Base-by-base conservation (phyloP, 2,113 vertebrate species). In the Cephalophus harveyi region DNA sequence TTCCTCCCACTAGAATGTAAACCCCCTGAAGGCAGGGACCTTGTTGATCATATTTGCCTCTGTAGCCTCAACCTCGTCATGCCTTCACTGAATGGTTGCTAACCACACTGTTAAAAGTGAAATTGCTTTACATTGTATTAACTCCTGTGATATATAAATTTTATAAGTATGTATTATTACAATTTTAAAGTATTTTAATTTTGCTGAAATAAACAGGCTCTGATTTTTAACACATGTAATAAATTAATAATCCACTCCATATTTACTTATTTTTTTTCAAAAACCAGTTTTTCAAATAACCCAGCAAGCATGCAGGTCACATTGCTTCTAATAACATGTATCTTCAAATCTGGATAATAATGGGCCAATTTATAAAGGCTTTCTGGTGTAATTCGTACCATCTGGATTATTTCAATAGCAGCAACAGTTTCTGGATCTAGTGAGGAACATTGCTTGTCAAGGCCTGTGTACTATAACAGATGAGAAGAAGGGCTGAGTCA, bases 171-270 rank as follows among this genome's bases (percentile, higher is more conserved):
- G 33, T 76, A 64, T 71, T 82, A 14, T 46, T 82, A 36, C 78
- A 71, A 94, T 43, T 91, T 95, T 71, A 62, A 96, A 96, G 81
- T 48, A 93, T 84, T 94, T 96, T 87, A 67, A 62, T 97, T 96
- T 71, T 87, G 28, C 46, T 84, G 17, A 89, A 96, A 79, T 78
- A 95, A 88, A 59, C 30, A 62, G 27, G 43, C 36, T 87, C 95
- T 95, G 40, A 74, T 81, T 46, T 60, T 93, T 79, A 91, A 33
- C 43, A 28, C 59, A 52, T 55, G 7, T 52, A 57, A 52, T 52
- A 33, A 89, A 36, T 87, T 79, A 97, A 78, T 91, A 91, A 87
- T 14, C 52, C 3, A 62, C 30, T 19, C 76, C 64, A 25, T 97
- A 50, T 88, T 79, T 92, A 64, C 50, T 87, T 15, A 36, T 55